These are phyloP conservation scores for Rhabdomys pumilio DNA, from an alignment of 2,797 vertebrate genomes.

Conservation along the genomic window DNA sequence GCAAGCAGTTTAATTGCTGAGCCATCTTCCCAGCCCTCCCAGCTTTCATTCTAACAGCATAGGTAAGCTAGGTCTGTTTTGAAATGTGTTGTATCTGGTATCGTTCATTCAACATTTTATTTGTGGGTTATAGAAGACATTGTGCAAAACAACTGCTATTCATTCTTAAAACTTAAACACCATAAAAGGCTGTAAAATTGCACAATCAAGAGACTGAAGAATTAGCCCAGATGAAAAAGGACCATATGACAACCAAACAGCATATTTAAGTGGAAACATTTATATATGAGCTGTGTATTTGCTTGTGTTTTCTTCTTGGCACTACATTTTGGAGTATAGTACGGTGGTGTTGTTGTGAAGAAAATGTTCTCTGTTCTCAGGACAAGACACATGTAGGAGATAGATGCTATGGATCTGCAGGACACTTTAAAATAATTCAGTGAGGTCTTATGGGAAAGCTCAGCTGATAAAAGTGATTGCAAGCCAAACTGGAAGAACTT, in stretches of 20 bases:
- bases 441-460: not conserved
- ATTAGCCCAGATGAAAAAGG: not conserved
- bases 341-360: not conserved
- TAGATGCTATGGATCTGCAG: not conserved
- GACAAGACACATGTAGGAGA: not conserved
- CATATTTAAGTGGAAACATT: not conserved
- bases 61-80: not conserved
- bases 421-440: not conserved
- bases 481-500: not conserved
- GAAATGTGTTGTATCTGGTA: not conserved
- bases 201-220: not conserved
- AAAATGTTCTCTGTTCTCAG: not conserved
- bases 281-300: not conserved
- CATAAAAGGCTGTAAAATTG: not conserved
- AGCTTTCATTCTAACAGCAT: not conserved
- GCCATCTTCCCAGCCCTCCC: not conserved
- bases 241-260: not conserved
- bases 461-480: not conserved
- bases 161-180: not conserved
- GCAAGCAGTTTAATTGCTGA: not conserved
- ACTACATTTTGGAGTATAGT: not conserved
- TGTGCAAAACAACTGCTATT: not conserved
- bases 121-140: not conserved
- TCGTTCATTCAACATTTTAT: slow-evolving; percentile 10
- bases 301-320: not conserved